These are phyloP conservation scores for Drosophila percnosoma DNA, from an alignment of 2,888 invertebrate species.

Conservation along the genomic window DNA sequence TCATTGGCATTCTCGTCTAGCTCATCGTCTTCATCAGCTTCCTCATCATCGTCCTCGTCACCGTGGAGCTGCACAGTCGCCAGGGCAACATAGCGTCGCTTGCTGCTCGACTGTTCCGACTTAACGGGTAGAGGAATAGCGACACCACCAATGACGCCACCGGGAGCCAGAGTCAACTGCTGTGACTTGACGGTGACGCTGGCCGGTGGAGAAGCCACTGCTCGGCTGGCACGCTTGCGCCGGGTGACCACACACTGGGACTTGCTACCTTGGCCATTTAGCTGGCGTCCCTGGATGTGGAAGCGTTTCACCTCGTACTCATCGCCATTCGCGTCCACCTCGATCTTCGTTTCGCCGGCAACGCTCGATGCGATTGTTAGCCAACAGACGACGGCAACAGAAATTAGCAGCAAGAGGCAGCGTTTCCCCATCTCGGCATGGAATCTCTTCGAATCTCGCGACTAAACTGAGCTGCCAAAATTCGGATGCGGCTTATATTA, in stretches of 20 bases:
- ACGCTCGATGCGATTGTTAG: constrained; percentile 41
- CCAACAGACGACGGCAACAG: constrained; percentile 24
- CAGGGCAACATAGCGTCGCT: constrained; percentile 64
- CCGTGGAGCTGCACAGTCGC: constrained; percentile 47
- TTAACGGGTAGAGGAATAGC: not conserved
- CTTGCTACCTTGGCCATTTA: constrained; percentile 68
- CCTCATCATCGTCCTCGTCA: constrained; percentile 24
- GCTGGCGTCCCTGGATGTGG: constrained; percentile 76
- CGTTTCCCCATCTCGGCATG: constrained; percentile 62
- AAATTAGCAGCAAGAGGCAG: constrained; percentile 53
- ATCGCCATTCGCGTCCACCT: constrained; percentile 80
- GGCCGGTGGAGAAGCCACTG: not conserved
- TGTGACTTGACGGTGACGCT: constrained; percentile 59
- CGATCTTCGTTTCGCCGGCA: constrained; percentile 68
- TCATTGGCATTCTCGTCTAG: constrained; percentile 18
- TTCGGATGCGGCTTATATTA: constrained; percentile 74
- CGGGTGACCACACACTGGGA: constrained; percentile 78
- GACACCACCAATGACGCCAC: constrained; percentile 30
- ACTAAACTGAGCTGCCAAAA: constrained; percentile 55
- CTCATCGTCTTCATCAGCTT: constrained; percentile 19
- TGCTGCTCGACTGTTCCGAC: constrained; percentile 13
- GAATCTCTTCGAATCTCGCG: constrained; percentile 31
- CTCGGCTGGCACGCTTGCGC: constrained; percentile 67
- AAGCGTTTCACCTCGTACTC: constrained; percentile 80
- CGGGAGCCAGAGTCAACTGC: constrained; percentile 22